Percentiles rank a stretch among this genome's conserved stretches.
phyloP scores from a whole-genome alignment of 2,888 invertebrate genomes.

The Abscondita cerata region DNA sequence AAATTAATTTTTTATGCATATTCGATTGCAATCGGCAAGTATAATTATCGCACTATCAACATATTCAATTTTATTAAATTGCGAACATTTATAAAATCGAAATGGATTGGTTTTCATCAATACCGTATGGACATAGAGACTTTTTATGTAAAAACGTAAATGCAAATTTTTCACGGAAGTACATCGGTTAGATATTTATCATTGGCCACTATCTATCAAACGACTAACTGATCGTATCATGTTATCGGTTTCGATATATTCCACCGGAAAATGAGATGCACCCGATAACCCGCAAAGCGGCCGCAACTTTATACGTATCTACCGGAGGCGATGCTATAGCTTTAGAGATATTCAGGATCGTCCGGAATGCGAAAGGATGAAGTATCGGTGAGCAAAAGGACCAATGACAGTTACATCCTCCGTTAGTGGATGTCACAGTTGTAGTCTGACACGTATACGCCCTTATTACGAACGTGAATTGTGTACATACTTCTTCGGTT shows the following conservation, averaged over 20 bases:
- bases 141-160: constrained; percentile 1
- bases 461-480: constrained; percentile 37
- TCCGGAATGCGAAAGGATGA: constrained; percentile 33
- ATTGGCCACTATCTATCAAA: constrained; percentile 29
- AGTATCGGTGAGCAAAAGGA: constrained; percentile 27
- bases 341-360: constrained; percentile 34
- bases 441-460: constrained; percentile 34
- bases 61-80: no score
- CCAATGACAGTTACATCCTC: constrained; percentile 33
- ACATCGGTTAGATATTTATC: constrained; percentile 19
- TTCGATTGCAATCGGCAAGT: no score
- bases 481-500: constrained; percentile 18
- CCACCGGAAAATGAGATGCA: constrained; percentile 34
- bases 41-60: no score
- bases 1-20: no score
- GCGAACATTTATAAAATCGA: no score
- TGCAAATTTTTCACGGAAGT: background rate
- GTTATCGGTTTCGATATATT: constrained; percentile 27
- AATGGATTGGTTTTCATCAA: no score
- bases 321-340: constrained; percentile 33
- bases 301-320: constrained; percentile 36
- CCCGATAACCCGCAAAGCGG: constrained; percentile 33
- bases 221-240: constrained; percentile 26
- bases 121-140: no score
- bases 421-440: constrained; percentile 35